A percentile compares a stretch with the other conserved stretches of the same genome.
These are phyloP conservation scores for Branchellion lobata DNA, from an alignment of 2,888 invertebrate species.

Conservation along the genomic window DNA sequence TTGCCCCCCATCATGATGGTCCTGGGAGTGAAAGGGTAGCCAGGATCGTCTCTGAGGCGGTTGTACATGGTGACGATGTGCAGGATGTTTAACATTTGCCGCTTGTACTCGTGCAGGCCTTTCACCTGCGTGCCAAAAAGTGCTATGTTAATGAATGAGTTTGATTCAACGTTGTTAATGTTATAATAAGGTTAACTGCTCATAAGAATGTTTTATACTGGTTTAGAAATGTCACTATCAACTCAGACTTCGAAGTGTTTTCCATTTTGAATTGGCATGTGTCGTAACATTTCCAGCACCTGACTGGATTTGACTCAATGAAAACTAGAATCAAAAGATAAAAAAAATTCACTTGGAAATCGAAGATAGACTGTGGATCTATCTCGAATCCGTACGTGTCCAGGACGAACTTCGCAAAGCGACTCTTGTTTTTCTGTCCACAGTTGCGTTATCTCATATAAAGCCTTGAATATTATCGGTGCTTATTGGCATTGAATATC, in stretches of 20 bases:
- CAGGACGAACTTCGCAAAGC: conserved; percentile 80
- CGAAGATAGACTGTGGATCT: conserved; percentile 93
- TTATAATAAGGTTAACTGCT: background rate
- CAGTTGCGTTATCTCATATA: no score
- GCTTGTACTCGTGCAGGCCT: conserved; percentile 98
- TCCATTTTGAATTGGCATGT: no score
- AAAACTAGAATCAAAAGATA: no score
- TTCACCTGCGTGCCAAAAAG: conserved; percentile 77
- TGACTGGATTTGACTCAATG: no score
- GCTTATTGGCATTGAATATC: no score
- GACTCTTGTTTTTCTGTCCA: conserved; percentile 83
- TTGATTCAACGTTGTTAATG: background rate
- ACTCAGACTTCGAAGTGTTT: conserved; percentile 81
- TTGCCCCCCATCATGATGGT: conserved; percentile 88
- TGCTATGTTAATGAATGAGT: background rate
- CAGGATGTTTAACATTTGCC: conserved; percentile 91
- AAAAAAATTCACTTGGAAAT: conserved; percentile 89
- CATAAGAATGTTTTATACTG: background rate
- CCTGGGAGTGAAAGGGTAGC: conserved; percentile 77
- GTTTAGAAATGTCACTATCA: no score
- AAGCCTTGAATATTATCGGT: no score
- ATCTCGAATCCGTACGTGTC: conserved; percentile 83
- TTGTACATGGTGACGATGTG: conserved; percentile 92
- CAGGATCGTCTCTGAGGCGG: conserved; percentile 90
- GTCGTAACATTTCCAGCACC: no score